These are phyloP conservation scores for Sander vitreus DNA, from an alignment of 2,113 vertebrate species.

Conservation along the genomic window DNA sequence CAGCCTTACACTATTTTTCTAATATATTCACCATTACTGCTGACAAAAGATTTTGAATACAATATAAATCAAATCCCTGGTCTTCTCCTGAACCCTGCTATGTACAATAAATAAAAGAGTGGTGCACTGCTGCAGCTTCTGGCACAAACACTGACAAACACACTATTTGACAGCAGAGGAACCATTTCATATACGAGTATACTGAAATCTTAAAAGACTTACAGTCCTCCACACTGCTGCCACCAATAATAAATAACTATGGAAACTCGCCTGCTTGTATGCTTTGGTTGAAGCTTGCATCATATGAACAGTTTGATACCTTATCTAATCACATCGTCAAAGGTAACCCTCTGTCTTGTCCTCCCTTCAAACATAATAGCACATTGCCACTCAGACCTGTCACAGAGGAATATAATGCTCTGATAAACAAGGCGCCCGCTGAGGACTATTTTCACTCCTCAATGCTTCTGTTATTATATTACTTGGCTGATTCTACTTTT, in stretches of 20 bases:
- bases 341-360: background rate
- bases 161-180: background rate
- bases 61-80: background rate
- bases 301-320: background rate
- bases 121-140: background rate
- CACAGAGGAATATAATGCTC: background rate
- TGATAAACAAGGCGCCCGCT: slow-evolving; percentile 11
- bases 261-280: background rate
- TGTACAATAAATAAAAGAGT: background rate
- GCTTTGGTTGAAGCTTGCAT: background rate
- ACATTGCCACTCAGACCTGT: background rate
- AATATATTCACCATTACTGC: background rate
- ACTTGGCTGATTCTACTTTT: background rate
- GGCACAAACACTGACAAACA: slow-evolving; percentile 5
- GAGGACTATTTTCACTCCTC: background rate
- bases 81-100: background rate
- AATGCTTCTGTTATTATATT: background rate
- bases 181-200: background rate
- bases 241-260: background rate
- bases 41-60: background rate
- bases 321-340: background rate
- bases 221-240: background rate
- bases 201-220: background rate
- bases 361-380: background rate
- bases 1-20: background rate